Evolutionary conservation across 2,113 vertebrate species (phyloP).

Genomic region (Xerus inauris): DNA sequence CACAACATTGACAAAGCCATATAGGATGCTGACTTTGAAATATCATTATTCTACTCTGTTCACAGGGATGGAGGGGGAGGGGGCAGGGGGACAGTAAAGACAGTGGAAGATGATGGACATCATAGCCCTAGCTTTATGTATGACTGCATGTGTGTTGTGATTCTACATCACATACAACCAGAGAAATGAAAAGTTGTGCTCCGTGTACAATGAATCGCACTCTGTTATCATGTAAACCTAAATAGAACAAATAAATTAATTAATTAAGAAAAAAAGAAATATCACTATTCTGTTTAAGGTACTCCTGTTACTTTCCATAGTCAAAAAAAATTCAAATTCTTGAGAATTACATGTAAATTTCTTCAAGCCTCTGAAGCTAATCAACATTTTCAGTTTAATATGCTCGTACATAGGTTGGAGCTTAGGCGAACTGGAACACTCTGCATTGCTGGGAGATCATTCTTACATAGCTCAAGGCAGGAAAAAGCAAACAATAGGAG

Average conservation of each 20-base stretch:
- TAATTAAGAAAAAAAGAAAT: no score
- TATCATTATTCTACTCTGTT: no score
- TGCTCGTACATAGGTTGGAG: not conserved
- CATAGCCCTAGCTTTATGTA: no score
- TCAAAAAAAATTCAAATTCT: constrained; percentile 7
- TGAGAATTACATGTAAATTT: not conserved
- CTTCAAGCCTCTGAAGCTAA: not conserved
- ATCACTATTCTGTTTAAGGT: constrained; percentile 8
- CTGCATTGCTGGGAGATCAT: not conserved
- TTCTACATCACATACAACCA: no score
- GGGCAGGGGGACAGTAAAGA: no score
- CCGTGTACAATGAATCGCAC: no score
- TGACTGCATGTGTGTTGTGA: no score
- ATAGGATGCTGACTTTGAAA: constrained; percentile 9
- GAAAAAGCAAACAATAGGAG: not conserved
- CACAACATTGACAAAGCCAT: not conserved
- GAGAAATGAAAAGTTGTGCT: no score
- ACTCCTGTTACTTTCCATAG: not conserved
- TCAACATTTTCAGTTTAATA: not conserved
- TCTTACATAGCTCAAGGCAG: not conserved
- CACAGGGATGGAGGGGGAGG: no score
- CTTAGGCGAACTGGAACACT: not conserved
- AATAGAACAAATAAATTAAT: no score
- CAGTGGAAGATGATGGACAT: no score
- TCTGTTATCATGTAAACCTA: no score